Conservation (phyloP, 2,113 vertebrate species). For the Mesitornis unicolor region DNA sequence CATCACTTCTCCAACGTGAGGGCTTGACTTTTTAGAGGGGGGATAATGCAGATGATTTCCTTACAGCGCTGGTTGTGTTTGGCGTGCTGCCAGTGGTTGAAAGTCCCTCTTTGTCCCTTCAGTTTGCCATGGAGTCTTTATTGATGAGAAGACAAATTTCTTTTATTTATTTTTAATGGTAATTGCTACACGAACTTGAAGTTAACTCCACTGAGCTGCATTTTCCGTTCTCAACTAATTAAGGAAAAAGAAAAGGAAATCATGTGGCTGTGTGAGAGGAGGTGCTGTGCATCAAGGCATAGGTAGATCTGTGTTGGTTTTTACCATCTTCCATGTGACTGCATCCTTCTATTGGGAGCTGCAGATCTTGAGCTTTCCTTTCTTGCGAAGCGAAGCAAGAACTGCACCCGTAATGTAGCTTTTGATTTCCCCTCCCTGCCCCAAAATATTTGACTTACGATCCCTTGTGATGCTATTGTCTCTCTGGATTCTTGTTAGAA, state of each 20-base stretch:
- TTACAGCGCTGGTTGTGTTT: neutral
- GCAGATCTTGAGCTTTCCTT: neutral
- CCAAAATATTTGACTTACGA: neutral
- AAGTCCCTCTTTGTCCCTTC: neutral
- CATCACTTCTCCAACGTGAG: neutral
- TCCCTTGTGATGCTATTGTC: neutral
- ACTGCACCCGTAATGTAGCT: neutral
- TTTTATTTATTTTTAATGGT: neutral
- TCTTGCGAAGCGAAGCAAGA: neutral
- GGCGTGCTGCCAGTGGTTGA: rapidly evolving
- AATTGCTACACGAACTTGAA: neutral
- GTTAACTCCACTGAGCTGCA: neutral
- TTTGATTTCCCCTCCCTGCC: neutral
- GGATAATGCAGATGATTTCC: neutral
- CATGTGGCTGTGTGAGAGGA: neutral
- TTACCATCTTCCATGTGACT: neutral
- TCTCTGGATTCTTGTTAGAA: neutral
- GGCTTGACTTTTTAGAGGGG: neutral
- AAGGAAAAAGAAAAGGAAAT: neutral
- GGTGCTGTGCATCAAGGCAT: neutral
- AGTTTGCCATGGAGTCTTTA: neutral
- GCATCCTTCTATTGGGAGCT: neutral
- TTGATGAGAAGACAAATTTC: neutral
- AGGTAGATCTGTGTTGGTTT: rapidly evolving
- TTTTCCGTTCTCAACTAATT: neutral